These are phyloP conservation scores for Drosophila albomicans DNA, from an alignment of 1,140 invertebrate genomes.

Conservation along the genomic window DNA sequence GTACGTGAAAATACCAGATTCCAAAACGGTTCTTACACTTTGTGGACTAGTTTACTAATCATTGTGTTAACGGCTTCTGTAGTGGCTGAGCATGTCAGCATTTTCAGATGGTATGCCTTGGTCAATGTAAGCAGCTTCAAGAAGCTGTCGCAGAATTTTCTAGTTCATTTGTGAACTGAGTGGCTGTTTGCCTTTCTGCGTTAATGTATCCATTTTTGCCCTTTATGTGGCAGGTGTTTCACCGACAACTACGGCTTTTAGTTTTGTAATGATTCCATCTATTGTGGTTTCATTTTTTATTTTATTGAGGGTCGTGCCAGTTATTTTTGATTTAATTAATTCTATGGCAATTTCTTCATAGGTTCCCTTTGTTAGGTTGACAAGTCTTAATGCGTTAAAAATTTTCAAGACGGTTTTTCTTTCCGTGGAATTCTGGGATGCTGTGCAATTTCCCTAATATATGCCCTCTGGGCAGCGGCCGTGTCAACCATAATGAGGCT, in stretches of 20 bases:
- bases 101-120: constrained; percentile 13
- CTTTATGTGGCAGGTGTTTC: no score
- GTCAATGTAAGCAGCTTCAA: constrained; percentile 14
- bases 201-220: no score
- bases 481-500: background rate
- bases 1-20: background rate
- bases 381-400: background rate
- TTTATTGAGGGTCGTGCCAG: background rate
- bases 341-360: background rate
- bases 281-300: constrained; percentile 12
- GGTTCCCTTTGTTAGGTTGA: background rate
- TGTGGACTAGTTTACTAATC: background rate
- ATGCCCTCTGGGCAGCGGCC: constrained; percentile 23
- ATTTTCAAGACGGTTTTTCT: no score
- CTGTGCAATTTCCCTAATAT: background rate
- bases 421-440: no score
- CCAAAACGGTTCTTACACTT: background rate
- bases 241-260: no score
- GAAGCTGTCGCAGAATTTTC: constrained; percentile 22
- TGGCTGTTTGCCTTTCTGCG: constrained; percentile 4
- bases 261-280: constrained; percentile 13
- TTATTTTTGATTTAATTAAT: background rate
- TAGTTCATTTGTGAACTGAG: constrained; percentile 12
- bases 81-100: constrained; percentile 28
- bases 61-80: constrained; percentile 1